Evolutionary conservation across 2,797 vertebrate genomes (phyloP), one percentile per base, ranked within the genome.

Genomic region (Taeniopygia guttata): DNA sequence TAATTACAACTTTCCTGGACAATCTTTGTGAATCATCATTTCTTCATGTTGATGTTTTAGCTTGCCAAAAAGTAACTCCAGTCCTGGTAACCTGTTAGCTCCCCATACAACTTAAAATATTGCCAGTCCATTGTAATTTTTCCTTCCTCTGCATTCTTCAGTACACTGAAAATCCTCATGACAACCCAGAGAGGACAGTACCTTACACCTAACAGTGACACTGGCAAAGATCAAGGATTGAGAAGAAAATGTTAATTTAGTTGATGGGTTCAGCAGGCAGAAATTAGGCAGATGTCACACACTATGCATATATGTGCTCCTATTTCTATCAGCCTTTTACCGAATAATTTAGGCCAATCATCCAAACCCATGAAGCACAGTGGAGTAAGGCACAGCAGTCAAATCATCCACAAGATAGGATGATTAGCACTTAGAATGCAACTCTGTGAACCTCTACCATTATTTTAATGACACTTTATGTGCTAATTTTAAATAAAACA

Each of bases 401-500:
- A 64, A 76, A 20, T 60, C 63, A 78, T 81, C 75, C 59, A 78
- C 42, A n/a, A 54, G 78, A 68, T 14, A 69, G 54, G 59, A 84
- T 48, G 85, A 90, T 75, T 78, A 96, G 59, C 66, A 84, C 60
- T 87, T 70, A 73, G 54, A 94, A 94, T 87, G 82, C 54, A 90
- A 83, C 55, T 94, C 91, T 69, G 54, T 70, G 87, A 78, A 91
- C 32, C 60, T 83, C 59, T 56, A 48, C 69, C 36, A 72, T 89
- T 94, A 96, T 83, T 89, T 96, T 84, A 34, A 89, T 91, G 94
- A 84, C 77, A 94, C 14, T 84, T 72, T 64, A 77, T 75, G 46
- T 72, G 52, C 92, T 94, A 80, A 96, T 93, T 96, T 95, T 94
- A 96, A 97, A 94, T 45, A 48, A 52, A 95, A 85, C 89, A 94